Evolutionary conservation across 2,797 vertebrate genomes (phyloP).

Genomic region (Odontamblyopus rebecca): DNA sequence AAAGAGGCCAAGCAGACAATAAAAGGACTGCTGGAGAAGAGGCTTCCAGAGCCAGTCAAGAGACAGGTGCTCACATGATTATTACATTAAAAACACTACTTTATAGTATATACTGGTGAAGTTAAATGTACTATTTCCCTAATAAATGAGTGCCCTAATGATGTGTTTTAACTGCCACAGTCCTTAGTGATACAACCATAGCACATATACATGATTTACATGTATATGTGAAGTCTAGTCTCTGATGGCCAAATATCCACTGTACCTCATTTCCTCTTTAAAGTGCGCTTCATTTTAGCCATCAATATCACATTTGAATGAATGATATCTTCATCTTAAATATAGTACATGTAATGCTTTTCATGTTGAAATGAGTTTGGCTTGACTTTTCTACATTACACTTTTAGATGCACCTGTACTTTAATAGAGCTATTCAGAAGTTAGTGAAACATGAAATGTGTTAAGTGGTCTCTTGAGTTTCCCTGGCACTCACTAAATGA

Average conservation of each 20-base stretch:
- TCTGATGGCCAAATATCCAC: no score
- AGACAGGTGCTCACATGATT: slow-evolving; percentile 80
- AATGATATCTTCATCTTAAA: not conserved
- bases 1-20: slow-evolving; percentile 82
- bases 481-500: slow-evolving; percentile 36
- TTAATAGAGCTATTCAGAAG: slow-evolving; percentile 49
- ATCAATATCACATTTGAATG: no score
- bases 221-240: not conserved
- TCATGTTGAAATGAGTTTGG: not conserved
- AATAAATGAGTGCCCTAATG: no score
- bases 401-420: slow-evolving; percentile 3
- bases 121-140: no score
- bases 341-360: not conserved
- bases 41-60: slow-evolving; percentile 94
- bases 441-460: slow-evolving; percentile 55
- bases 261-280: no score
- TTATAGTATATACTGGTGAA: no score
- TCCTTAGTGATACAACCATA: not conserved
- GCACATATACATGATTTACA: not conserved
- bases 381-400: not conserved
- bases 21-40: slow-evolving; percentile 91
- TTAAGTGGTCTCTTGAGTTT: slow-evolving; percentile 29
- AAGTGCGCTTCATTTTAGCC: no score
- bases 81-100: not conserved
- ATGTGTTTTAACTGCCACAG: not conserved